phyloP scores from a whole-genome alignment of 2,797 vertebrate species.

The Pitangus sulphuratus region DNA sequence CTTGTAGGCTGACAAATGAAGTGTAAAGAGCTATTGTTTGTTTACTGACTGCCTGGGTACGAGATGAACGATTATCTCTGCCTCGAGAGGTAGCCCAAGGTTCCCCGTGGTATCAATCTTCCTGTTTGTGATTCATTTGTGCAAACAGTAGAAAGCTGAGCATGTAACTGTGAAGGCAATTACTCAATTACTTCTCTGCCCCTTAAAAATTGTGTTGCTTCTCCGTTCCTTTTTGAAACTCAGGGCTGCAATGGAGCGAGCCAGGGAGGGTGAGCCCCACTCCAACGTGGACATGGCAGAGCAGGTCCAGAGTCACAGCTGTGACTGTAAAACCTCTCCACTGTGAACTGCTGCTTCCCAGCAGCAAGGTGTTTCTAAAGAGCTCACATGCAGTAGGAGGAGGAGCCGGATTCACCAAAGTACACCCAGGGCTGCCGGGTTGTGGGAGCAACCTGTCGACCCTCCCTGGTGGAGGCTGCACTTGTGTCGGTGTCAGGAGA shows the following conservation, averaged over 20 bases:
- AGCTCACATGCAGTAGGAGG: not conserved
- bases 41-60: conserved; percentile 21
- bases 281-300: fast-evolving
- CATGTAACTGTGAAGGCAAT: not conserved
- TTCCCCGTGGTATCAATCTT: not conserved
- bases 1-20: conserved; percentile 1
- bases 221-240: not conserved
- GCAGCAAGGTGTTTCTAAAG: not conserved
- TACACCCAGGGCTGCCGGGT: not conserved
- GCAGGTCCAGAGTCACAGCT: not conserved
- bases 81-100: not conserved
- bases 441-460: fast-evolving
- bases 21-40: conserved; percentile 19
- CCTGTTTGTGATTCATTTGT: not conserved
- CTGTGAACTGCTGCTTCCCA: not conserved
- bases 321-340: not conserved
- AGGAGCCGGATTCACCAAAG: fast-evolving
- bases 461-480: fast-evolving
- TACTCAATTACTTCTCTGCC: not conserved
- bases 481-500: fast-evolving
- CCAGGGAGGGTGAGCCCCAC: not conserved
- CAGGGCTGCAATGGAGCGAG: not conserved
- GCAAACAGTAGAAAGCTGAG: not conserved
- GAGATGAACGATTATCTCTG: conserved; percentile 5
- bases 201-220: not conserved